phyloP scores from a whole-genome alignment of 1,140 invertebrate species.

The Vanessa tameamea region DNA sequence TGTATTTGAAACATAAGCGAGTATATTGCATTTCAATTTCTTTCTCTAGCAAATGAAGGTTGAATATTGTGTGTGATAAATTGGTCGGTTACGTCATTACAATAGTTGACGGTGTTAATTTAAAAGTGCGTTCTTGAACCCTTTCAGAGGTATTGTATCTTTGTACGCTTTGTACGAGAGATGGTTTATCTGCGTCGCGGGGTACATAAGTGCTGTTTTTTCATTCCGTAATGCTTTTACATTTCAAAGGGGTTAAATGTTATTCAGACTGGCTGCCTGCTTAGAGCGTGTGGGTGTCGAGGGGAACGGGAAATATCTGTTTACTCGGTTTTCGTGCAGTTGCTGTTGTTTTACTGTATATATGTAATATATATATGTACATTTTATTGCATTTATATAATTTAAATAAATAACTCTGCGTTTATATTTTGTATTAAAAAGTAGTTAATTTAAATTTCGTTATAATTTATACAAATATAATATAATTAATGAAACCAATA shows the following conservation, averaged over 20 bases:
- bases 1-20: slow-evolving; percentile 46
- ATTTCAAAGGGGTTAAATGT: slow-evolving; percentile 80
- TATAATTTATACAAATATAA: no score
- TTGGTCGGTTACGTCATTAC: slow-evolving; percentile 51
- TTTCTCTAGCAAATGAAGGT: slow-evolving; percentile 36
- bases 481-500: no score
- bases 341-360: slow-evolving; percentile 6
- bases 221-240: slow-evolving; percentile 81
- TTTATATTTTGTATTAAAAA: neutral
- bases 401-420: neutral
- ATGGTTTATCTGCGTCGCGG: slow-evolving; percentile 79
- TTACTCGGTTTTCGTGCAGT: slow-evolving; percentile 38
- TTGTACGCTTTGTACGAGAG: slow-evolving; percentile 79
- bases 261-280: slow-evolving; percentile 75
- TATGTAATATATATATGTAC: neutral
- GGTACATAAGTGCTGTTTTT: slow-evolving; percentile 81
- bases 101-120: slow-evolving; percentile 67
- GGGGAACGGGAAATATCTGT: slow-evolving; percentile 57
- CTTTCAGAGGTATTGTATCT: slow-evolving; percentile 81
- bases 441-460: no score
- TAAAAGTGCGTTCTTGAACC: slow-evolving; percentile 81
- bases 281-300: slow-evolving; percentile 77
- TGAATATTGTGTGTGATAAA: slow-evolving; percentile 45
- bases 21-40: slow-evolving; percentile 41
- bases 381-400: neutral